Percentiles rank a stretch among this genome's conserved stretches.
Evolutionary conservation across 2,888 invertebrate species (phyloP).

Genomic region (Polydrusus pterygomalis): DNA sequence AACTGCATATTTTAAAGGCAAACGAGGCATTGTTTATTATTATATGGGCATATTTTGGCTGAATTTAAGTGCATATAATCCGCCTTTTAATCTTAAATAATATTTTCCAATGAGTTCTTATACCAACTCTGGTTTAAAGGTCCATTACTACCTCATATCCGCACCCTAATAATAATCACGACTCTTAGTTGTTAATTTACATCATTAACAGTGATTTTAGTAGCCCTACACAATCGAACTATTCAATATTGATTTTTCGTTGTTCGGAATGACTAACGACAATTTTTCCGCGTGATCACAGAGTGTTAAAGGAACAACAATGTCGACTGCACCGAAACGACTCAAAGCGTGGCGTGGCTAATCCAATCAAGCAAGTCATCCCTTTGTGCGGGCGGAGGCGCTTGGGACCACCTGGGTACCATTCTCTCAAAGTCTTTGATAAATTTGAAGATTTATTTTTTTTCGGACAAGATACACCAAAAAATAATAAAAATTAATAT

Average conservation of each 20-base stretch:
- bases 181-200: conserved; percentile 40
- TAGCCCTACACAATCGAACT: conserved; percentile 47
- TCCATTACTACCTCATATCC: no score
- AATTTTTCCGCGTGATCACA: conserved; percentile 35
- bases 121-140: no score
- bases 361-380: conserved; percentile 65
- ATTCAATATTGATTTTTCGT: conserved; percentile 56
- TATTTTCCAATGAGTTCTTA: no score
- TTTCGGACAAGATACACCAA: background rate
- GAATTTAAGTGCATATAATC: no score
- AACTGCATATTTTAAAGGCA: no score
- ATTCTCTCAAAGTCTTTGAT: background rate
- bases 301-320: conserved; percentile 47
- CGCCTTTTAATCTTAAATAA: no score
- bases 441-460: background rate
- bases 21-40: no score
- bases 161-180: conserved; percentile 24
- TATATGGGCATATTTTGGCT: no score
- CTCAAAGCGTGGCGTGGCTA: conserved; percentile 59
- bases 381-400: conserved; percentile 53
- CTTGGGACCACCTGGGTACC: conserved; percentile 60
- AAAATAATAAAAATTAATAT: no score
- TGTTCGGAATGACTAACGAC: conserved; percentile 54
- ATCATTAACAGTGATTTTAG: conserved; percentile 50
- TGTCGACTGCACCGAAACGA: conserved; percentile 37